These are phyloP conservation scores for Brachionus rotundiformis DNA, from an alignment of 1,140 invertebrate species.

Conservation along the genomic window DNA sequence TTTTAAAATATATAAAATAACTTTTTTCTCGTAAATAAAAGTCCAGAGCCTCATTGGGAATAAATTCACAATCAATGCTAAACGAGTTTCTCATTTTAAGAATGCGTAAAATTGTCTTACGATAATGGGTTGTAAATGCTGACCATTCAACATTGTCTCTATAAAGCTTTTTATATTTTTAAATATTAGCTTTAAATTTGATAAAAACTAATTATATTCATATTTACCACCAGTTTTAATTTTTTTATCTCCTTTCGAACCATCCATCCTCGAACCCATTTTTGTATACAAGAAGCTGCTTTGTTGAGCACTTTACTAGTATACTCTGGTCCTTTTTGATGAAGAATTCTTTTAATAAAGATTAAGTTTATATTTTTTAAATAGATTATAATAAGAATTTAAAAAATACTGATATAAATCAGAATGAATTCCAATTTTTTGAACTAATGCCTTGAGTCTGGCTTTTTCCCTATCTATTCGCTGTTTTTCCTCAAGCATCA, in stretches of 20 bases:
- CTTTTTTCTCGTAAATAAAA: conserved; percentile 49
- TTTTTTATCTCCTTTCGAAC: conserved; percentile 44
- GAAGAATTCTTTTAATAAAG: conserved; percentile 4
- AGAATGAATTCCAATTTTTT: conserved; percentile 43
- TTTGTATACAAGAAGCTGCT: conserved; percentile 52
- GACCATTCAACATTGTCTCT: conserved; percentile 18
- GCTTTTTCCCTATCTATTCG: conserved; percentile 30
- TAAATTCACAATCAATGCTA: conserved; percentile 19
- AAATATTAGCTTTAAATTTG: background rate
- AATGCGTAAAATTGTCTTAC: conserved; percentile 38
- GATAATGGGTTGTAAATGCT: background rate
- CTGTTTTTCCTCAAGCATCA: background rate
- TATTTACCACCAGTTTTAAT: background rate
- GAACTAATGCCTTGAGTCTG: background rate
- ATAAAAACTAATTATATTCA: background rate
- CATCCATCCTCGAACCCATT: conserved; percentile 40
- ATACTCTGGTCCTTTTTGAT: conserved; percentile 30
- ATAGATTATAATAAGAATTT: background rate
- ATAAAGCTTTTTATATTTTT: background rate
- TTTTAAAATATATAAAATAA: background rate
- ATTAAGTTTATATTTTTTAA: too few species aligned
- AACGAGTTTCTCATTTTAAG: conserved; percentile 30
- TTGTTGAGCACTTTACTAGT: conserved; percentile 8
- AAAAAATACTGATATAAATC: conserved; percentile 44
- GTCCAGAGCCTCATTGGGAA: background rate